A percentile compares a stretch with the other conserved stretches of the same genome.
Conservation (phyloP, 2,797 vertebrate genomes). For the Intellagama lesueurii region DNA sequence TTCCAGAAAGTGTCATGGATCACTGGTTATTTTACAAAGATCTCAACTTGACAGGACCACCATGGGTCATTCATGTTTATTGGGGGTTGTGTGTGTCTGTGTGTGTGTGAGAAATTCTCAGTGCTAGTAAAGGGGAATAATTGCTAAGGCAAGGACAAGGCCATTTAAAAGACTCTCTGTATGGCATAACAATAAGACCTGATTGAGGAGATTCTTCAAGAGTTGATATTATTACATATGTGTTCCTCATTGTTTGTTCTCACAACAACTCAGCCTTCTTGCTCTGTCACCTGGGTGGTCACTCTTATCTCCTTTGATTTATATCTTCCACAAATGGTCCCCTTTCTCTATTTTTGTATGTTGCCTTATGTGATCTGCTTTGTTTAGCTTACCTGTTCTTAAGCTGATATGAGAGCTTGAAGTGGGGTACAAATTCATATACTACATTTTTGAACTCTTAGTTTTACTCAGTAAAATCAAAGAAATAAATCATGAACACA, state of each 20-base stretch:
- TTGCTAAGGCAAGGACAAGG: conserved; percentile 42
- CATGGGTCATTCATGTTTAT: conserved; percentile 85
- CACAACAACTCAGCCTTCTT: conserved; percentile 84
- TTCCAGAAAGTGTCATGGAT: conserved; percentile 77
- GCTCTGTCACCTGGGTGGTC: conserved; percentile 91
- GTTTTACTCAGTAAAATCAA: too few species aligned
- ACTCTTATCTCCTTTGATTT: conserved; percentile 88
- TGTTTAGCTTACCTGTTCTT: conserved; percentile 64
- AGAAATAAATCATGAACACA: too few species aligned
- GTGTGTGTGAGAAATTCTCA: conserved; percentile 63
- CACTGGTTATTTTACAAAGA: conserved; percentile 83
- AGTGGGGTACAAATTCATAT: neutral
- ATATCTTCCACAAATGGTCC: conserved; percentile 82
- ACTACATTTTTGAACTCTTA: too few species aligned
- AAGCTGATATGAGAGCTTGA: neutral
- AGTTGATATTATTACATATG: conserved; percentile 92
- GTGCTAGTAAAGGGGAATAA: conserved; percentile 15
- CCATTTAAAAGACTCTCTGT: conserved; percentile 24
- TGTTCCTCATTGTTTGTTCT: conserved; percentile 91
- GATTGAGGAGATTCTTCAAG: conserved; percentile 69
- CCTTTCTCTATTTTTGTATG: conserved; percentile 82
- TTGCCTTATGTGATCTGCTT: conserved; percentile 85
- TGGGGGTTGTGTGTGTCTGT: conserved; percentile 81
- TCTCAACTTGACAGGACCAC: conserved; percentile 86
- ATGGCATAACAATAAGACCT: conserved; percentile 28